Conservation (phyloP, 2,797 vertebrate genomes). For the Loris lydekkerianus region DNA sequence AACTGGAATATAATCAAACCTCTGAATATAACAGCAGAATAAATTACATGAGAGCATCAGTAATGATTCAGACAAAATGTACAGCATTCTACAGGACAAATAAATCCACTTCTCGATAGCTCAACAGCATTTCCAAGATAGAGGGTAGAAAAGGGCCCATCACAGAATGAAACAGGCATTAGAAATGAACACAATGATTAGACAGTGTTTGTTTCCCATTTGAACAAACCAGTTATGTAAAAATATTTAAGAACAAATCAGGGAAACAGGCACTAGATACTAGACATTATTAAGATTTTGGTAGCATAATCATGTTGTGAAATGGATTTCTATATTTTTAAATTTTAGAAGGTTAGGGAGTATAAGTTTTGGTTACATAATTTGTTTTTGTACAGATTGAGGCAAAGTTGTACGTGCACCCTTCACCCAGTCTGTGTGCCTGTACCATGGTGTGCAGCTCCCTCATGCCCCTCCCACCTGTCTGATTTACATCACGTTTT, state of each 20-base stretch:
- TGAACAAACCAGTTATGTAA: neutral
- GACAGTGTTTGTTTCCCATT: neutral
- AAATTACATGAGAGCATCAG: neutral
- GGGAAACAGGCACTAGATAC: neutral
- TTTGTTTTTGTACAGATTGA: too few relatives aligned
- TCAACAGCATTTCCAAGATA: neutral
- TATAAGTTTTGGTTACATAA: too few relatives aligned
- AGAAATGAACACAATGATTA: neutral
- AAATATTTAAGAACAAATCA: neutral
- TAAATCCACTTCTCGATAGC: neutral
- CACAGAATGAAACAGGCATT: neutral
- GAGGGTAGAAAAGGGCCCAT: neutral
- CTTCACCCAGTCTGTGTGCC: too few relatives aligned
- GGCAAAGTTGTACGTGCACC: too few relatives aligned
- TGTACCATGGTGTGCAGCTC: too few relatives aligned
- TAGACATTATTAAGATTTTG: neutral
- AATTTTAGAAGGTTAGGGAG: too few relatives aligned
- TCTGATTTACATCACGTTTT: too few relatives aligned
- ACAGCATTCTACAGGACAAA: neutral
- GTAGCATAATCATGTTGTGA: neutral
- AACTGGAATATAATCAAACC: neutral
- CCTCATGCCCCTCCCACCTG: too few relatives aligned
- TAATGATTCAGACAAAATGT: slow-evolving; percentile 23
- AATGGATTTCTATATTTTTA: neutral
- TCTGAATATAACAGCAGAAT: neutral